Conservation (phyloP, 2,888 invertebrate genomes). For the Lottia gigantea region DNA sequence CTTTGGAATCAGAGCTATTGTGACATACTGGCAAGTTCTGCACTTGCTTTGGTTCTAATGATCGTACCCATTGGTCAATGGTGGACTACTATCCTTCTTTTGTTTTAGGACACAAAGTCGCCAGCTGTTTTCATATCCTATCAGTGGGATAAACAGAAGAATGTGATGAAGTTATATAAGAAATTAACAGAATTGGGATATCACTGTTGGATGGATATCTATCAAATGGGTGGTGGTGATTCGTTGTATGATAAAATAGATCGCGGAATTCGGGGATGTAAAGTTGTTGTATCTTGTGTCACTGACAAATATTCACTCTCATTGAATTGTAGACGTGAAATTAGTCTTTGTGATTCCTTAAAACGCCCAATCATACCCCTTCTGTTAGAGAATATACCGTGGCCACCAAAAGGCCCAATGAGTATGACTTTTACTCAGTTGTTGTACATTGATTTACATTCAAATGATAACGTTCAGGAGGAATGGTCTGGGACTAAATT, state of each 20-base stretch:
- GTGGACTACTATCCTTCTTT: neutral
- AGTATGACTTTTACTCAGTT: constrained; percentile 61
- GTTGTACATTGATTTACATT: constrained; percentile 54
- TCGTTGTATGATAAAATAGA: constrained; percentile 66
- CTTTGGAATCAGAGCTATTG: too few species aligned
- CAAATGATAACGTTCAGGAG: constrained; percentile 38
- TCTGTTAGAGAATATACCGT: constrained; percentile 56
- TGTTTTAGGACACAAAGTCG: constrained; percentile 24
- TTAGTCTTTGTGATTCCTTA: constrained; percentile 61
- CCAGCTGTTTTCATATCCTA: constrained; percentile 62
- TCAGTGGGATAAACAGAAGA: constrained; percentile 65
- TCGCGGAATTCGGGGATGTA: constrained; percentile 55
- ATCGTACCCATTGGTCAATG: too few species aligned
- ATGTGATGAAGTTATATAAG: constrained; percentile 55
- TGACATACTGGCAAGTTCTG: too few species aligned
- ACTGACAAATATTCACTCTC: constrained; percentile 63
- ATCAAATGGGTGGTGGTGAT: constrained; percentile 67
- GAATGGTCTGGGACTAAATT: constrained; percentile 48
- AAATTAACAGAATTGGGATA: constrained; percentile 53
- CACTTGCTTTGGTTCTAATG: too few species aligned
- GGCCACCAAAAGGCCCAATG: constrained; percentile 66
- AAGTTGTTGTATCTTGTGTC: constrained; percentile 60
- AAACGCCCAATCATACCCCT: constrained; percentile 64
- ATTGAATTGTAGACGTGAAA: constrained; percentile 63
- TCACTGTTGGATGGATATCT: constrained; percentile 65